A percentile compares a stretch with the other conserved stretches of the same genome.
Conservation (phyloP, 92 coral and sea anemone genomes). For the Ricordea florida region DNA sequence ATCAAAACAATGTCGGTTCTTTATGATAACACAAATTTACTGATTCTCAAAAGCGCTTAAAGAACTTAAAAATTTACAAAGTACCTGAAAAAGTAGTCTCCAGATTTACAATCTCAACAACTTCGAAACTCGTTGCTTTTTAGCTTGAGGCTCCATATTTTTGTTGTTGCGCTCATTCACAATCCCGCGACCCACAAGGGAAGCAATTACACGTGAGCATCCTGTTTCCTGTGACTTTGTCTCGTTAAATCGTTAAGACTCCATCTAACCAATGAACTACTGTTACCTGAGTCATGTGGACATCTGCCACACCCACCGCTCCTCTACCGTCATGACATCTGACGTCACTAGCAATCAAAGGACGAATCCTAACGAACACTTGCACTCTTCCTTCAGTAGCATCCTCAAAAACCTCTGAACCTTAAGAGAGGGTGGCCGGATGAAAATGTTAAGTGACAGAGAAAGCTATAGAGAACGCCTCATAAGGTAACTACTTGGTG, state of each 20-base stretch:
- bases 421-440: not conserved
- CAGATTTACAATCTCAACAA: no score
- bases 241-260: not conserved
- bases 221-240: not conserved
- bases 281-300: slow-evolving; percentile 64
- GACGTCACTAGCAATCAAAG: slow-evolving; percentile 63
- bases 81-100: no score
- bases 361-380: slow-evolving; percentile 86
- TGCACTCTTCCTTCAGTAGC: slow-evolving; percentile 55
- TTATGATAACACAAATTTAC: not conserved
- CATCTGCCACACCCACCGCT: slow-evolving; percentile 61
- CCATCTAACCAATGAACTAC: no score
- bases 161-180: no score
- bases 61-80: no score
- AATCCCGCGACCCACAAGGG: no score
- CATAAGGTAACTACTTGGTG: no score
- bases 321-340: slow-evolving; percentile 63
- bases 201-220: no score
- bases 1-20: not conserved
- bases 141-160: no score
- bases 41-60: not conserved
- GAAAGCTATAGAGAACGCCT: no score
- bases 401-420: slow-evolving; percentile 9
- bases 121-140: no score
- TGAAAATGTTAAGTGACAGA: no score